phyloP scores from a whole-genome alignment of 1,140 invertebrate genomes.

The Drosophila mojavensis region DNA sequence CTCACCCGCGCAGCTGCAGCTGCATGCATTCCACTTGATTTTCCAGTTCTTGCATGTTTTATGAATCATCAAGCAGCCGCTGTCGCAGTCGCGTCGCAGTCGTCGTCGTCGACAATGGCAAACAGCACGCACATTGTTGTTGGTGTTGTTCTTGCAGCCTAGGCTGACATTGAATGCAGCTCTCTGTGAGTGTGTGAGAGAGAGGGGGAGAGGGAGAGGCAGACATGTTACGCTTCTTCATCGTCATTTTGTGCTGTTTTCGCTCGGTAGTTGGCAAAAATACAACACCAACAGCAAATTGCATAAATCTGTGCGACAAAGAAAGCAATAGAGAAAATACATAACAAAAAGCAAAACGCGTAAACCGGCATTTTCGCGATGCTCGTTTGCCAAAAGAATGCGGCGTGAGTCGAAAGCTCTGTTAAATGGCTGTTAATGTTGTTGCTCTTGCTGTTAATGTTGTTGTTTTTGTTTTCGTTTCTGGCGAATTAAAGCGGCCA shows the following conservation, averaged over 20 bases:
- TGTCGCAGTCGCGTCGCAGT: conserved; percentile 11
- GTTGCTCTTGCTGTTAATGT: conserved; percentile 37
- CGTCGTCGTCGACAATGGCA: conserved; percentile 49
- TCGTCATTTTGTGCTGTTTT: neutral
- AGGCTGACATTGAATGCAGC: conserved; percentile 65
- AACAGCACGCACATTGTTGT: conserved; percentile 66
- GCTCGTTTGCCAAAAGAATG: conserved; percentile 56
- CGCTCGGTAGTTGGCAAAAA: conserved; percentile 32
- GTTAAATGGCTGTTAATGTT: conserved; percentile 16
- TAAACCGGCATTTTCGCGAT: conserved; percentile 54
- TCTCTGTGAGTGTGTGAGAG: conserved; percentile 1
- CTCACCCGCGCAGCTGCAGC: conserved; percentile 62
- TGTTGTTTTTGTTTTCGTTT: conserved; percentile 32
- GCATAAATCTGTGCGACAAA: conserved; percentile 75
- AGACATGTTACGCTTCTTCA: neutral
- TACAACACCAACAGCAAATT: conserved; percentile 48
- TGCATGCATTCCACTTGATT: conserved; percentile 79
- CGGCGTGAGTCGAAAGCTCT: conserved; percentile 50
- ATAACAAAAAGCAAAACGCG: conserved; percentile 51
- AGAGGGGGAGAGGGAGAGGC: neutral
- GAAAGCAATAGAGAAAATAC: conserved; percentile 51
- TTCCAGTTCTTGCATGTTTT: conserved; percentile 78
- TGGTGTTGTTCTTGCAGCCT: conserved; percentile 29
- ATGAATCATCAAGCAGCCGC: conserved; percentile 70
- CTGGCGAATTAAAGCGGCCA: conserved; percentile 53